phyloP scores from a whole-genome alignment of 2,888 invertebrate species.

The Blastobasis lacticolella region DNA sequence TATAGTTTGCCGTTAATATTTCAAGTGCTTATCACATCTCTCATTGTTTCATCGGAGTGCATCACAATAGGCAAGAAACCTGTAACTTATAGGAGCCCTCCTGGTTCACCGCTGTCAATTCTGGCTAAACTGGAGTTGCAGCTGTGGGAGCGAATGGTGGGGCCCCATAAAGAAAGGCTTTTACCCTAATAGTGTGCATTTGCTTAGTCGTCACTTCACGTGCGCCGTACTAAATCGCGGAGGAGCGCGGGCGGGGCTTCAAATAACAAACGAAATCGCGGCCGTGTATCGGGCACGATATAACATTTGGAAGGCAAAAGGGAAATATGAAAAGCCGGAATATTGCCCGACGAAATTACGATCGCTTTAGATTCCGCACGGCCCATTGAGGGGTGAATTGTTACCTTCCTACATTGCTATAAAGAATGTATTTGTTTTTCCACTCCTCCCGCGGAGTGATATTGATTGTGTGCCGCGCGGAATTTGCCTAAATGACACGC shows the following conservation, averaged over 20 bases:
- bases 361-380: constrained; percentile 68
- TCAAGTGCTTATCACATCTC: no score
- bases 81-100: no score
- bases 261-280: constrained; percentile 70
- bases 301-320: constrained; percentile 62
- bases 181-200: no score
- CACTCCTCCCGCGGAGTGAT: constrained; percentile 32
- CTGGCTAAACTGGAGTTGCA: no score
- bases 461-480: constrained; percentile 37
- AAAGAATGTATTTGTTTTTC: constrained; percentile 68
- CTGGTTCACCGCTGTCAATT: no score
- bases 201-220: constrained; percentile 31
- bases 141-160: no score
- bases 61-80: no score
- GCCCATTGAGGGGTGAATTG: constrained; percentile 68
- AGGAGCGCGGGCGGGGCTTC: constrained; percentile 54
- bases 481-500: constrained; percentile 22
- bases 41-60: no score
- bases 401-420: constrained; percentile 66
- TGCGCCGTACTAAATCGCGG: constrained; percentile 61
- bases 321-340: constrained; percentile 70
- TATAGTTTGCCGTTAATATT: no score
- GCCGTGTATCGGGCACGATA: constrained; percentile 60
- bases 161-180: no score
- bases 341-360: constrained; percentile 71